Base-by-base conservation (phyloP, 2,113 vertebrate genomes). In the Pelecanoides urinatrix region DNA sequence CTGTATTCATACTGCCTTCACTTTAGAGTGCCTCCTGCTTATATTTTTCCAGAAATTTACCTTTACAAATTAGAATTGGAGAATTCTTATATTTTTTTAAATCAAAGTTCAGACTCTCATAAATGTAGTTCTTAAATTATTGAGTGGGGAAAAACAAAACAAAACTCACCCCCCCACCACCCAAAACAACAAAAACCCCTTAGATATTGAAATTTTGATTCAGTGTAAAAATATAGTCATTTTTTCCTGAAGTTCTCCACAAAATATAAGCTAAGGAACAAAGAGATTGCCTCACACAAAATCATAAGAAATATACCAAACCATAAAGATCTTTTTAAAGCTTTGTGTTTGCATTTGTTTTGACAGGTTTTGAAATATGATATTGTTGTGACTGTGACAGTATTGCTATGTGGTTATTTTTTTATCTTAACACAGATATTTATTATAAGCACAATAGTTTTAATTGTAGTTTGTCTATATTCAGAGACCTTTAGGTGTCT, bases 141-240 rank as follows among this genome's bases (percentile, higher is more conserved):
- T 0, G 1, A 40, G 3, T 23, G 26, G 5, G 32, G 10, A 77
- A 81, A 80, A 66, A 0, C 6, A 63, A 78, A 75, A 27, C 8
- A 58, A 4, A 47, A 7, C 3, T 50, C 4, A 8, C 11, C 6
- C 3, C 5, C 11, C 4, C 5, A 3, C 5, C 2, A 6, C 2
- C 2, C 2, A 38, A 66, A 76, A 6, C 7, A 52, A 25, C 1
- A 38, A 25, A 47, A 38, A 0, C 0, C 6, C 3, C 8, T 11
- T 67, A 80, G 17, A 49, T 56, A 10, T 4, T 66, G 26, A 89
- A 50, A 80, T 53, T 79, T 58, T 56, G 14, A 47, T 66, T 84
- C 18, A 27, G 6, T 78, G 13, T 45, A 73, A 81, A 90, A 78
- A 62, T 26, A 9, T 3, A 63, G 2, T 16, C 1, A 5, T 47